Evolutionary conservation across 2,113 vertebrate genomes (phyloP).

Genomic region (Silurus meridionalis): DNA sequence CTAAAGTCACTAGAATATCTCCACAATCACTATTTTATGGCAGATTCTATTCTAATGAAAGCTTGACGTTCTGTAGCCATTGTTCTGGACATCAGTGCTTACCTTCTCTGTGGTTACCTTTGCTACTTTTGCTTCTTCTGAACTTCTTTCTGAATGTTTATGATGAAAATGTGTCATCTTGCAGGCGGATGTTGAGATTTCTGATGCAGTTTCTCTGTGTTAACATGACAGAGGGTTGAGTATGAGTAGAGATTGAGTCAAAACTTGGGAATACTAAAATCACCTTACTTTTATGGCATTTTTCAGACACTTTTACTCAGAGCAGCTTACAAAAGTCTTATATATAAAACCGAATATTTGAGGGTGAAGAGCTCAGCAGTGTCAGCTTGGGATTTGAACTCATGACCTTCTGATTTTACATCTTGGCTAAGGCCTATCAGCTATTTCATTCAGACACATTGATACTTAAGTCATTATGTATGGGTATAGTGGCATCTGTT

Average conservation of each 20-base stretch:
- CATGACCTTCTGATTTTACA: too few relatives aligned
- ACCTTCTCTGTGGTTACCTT: slow-evolving; percentile 30
- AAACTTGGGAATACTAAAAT: not conserved
- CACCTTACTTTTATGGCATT: not conserved
- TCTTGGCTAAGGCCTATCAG: too few relatives aligned
- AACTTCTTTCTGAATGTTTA: slow-evolving; percentile 47
- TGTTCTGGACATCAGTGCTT: slow-evolving; percentile 33
- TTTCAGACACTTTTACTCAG: too few relatives aligned
- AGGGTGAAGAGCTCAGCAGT: too few relatives aligned
- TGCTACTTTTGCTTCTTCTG: slow-evolving; percentile 29
- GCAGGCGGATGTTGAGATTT: slow-evolving; percentile 51
- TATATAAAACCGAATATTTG: too few relatives aligned
- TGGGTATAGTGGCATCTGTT: not conserved
- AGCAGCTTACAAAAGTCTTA: too few relatives aligned
- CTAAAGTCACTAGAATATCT: slow-evolving; percentile 44
- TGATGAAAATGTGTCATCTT: slow-evolving; percentile 54
- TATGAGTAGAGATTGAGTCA: slow-evolving; percentile 28
- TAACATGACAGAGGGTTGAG: slow-evolving; percentile 39
- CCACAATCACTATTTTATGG: slow-evolving; percentile 10
- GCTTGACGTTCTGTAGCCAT: slow-evolving; percentile 8
- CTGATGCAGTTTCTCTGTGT: slow-evolving; percentile 40
- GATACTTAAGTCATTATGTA: not conserved
- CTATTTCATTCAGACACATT: not conserved
- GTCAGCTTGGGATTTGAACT: too few relatives aligned
- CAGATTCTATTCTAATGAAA: slow-evolving; percentile 24